Percentiles rank a stretch among this genome's conserved stretches.
Conservation (phyloP, 2,888 invertebrate species). For the Leptinotarsa haldemani region DNA sequence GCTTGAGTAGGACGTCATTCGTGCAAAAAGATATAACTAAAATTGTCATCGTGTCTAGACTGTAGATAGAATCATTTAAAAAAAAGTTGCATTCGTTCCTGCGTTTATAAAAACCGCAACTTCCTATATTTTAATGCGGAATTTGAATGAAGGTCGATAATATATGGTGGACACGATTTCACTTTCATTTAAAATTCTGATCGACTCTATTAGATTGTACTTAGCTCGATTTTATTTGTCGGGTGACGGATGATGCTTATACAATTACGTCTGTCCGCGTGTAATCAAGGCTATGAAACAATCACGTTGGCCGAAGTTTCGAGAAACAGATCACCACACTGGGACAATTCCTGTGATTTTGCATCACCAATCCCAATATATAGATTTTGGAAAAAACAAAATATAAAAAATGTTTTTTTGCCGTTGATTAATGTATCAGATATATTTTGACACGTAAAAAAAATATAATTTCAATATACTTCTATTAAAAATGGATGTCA, state of each 20-base stretch:
- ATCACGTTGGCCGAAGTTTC: background rate
- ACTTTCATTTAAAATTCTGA: conserved; percentile 10
- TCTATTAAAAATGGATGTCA: too few species aligned
- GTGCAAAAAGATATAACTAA: background rate
- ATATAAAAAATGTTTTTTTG: too few species aligned
- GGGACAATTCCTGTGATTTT: too few species aligned
- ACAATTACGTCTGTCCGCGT: conserved; percentile 9
- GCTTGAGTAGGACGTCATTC: too few species aligned
- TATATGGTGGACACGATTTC: background rate
- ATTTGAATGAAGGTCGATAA: conserved; percentile 6
- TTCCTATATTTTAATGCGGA: conserved; percentile 5
- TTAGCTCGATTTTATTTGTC: background rate
- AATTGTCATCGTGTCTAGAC: background rate
- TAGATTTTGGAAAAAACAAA: too few species aligned
- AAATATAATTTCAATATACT: too few species aligned
- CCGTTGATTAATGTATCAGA: too few species aligned
- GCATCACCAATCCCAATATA: too few species aligned
- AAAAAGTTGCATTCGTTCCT: background rate
- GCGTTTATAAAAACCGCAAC: background rate
- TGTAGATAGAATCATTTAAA: background rate
- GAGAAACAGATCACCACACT: background rate
- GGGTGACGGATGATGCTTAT: background rate
- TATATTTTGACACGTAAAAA: too few species aligned
- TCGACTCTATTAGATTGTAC: conserved; percentile 5
- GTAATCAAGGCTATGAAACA: background rate